Base-by-base conservation (phyloP, 2,797 vertebrate species). In the Propithecus perrieri region DNA sequence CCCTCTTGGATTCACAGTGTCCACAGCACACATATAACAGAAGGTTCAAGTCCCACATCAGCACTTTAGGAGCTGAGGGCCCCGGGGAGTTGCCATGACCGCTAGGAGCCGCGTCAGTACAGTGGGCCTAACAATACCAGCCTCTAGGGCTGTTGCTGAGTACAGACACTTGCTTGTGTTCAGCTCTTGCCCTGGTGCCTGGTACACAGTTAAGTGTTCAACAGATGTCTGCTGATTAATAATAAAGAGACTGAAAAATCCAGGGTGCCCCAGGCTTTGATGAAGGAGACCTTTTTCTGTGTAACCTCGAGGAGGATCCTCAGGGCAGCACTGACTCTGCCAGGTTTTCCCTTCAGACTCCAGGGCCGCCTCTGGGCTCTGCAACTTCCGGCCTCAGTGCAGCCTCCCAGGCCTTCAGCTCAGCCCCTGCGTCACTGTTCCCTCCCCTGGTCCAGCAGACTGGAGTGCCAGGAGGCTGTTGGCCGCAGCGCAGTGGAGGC, bases 201-300 rank as follows among this genome's bases (percentile, higher is more conserved):
- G 26, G 48, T 48, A 28, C 41, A 48, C 11, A 78, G 15, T 71
- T 59, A 43, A 50, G 8, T 35, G 28, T 72, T 48, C 30, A 43
- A 4, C 43, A 28, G 9, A 8, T 24, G 89, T 85, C 81, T 74
- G 65, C 81, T 43, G 59, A 17, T 48, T 22, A 10, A 13, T 33
- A 41, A 14, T 18, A 53, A 41, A 43, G 90, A 65, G 50, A 11
- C n/a, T 12, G 35, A 63, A 48, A 94, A 84, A 15, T 4, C 89
- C 89, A 90, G 96, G 63, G 33, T 65, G 95, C 92, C 95, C 93
- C 96, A 76, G 76, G 11, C 81, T 20, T 28, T 4, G 3, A 89
- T 80, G n/a, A n/a, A 65, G 17, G 63, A 65, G 86, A 22, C 17
- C 9, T 24, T 76, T 46, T 69, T 83, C 85, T 71, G n/a, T 83